Percentiles rank a stretch among this genome's conserved stretches.
Conservation (phyloP, 1,140 invertebrate species). For the Lepidotrigona ventralis region DNA sequence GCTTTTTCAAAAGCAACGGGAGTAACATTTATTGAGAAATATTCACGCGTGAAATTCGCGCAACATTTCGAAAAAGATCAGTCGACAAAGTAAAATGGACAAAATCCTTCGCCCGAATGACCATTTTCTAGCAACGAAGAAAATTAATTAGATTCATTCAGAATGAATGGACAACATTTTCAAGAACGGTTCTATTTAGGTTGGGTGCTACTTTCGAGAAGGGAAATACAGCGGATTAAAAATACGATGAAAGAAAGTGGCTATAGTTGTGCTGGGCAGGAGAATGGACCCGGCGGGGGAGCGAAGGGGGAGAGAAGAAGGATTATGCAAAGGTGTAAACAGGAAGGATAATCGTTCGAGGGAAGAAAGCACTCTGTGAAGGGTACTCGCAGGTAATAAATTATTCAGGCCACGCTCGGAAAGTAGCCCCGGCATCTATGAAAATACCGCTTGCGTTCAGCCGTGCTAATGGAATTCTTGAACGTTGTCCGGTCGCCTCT, state of each 20-base stretch:
- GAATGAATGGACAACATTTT: not conserved
- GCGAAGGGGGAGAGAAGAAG: not conserved
- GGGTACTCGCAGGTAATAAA: slow-evolving; percentile 4
- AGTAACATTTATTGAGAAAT: not conserved
- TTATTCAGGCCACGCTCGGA: slow-evolving; percentile 9
- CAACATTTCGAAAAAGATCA: not conserved
- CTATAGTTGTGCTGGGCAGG: too few relatives aligned
- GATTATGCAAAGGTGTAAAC: slow-evolving; percentile 29
- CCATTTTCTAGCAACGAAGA: too few relatives aligned
- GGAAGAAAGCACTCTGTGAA: not conserved
- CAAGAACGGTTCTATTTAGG: not conserved
- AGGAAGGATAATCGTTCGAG: slow-evolving; percentile 23
- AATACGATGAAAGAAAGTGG: not conserved
- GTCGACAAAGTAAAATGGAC: too few relatives aligned
- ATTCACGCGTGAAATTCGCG: not conserved
- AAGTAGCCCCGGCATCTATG: not conserved
- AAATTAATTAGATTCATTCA: too few relatives aligned
- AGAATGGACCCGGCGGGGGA: not conserved
- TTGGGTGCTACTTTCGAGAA: too few relatives aligned
- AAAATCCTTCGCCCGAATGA: too few relatives aligned
- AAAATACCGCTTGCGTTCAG: not conserved
- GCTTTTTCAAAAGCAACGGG: not conserved
- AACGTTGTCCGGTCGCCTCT: slow-evolving; percentile 2
- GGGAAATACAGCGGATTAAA: not conserved
- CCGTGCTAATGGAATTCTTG: slow-evolving; percentile 32